These are phyloP conservation scores for Martes martes DNA, from an alignment of 2,113 vertebrate genomes.

Conservation along the genomic window DNA sequence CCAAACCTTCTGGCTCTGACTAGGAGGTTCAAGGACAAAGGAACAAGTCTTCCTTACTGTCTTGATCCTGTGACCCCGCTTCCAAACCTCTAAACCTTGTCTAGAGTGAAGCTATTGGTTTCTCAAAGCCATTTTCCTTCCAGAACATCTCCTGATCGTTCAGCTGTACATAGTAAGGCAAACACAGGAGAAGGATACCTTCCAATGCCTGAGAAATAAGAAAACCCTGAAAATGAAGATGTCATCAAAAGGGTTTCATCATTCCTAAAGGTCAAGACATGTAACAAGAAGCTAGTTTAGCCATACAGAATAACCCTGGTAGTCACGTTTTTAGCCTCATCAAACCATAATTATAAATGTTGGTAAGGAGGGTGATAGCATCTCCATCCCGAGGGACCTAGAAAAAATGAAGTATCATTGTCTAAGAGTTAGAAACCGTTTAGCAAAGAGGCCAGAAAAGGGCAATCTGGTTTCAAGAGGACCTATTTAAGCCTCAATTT, in stretches of 20 bases:
- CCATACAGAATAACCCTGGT: too few species aligned
- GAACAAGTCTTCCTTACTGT: not conserved
- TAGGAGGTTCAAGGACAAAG: not conserved
- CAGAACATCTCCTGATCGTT: not conserved
- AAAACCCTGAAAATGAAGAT: not conserved
- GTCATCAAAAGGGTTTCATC: not conserved
- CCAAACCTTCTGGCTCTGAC: not conserved
- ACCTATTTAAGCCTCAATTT: not conserved
- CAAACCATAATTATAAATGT: not conserved
- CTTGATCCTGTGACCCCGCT: not conserved
- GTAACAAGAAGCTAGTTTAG: not conserved
- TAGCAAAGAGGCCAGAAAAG: not conserved
- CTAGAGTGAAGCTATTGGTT: not conserved
- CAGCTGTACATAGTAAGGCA: not conserved
- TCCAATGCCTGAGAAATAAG: not conserved
- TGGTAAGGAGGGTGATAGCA: not conserved
- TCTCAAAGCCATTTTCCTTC: not conserved
- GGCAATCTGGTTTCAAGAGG: not conserved
- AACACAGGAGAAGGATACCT: not conserved
- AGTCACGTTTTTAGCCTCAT: not conserved
- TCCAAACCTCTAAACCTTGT: not conserved
- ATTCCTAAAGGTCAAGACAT: not conserved
- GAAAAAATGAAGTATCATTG: not conserved
- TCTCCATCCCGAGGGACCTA: not conserved
- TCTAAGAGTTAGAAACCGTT: not conserved